Evolutionary conservation across 2,797 vertebrate genomes (phyloP), one percentile per base, ranked within the genome.

Genomic region (Hirundo rustica): DNA sequence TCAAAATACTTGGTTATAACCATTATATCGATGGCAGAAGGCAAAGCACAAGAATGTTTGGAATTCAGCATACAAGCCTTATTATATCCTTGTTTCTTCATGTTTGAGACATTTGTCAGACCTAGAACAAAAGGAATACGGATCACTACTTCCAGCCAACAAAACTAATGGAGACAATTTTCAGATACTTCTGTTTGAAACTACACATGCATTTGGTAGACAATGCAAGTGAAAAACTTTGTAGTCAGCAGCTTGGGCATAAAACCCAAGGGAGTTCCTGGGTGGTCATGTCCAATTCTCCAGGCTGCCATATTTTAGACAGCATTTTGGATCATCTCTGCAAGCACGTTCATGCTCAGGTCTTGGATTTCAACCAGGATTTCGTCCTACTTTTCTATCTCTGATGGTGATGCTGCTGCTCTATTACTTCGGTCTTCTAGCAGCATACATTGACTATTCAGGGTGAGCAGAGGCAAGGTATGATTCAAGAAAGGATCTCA

Each of bases 171-270:
- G 45, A 91, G 22, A 22, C 48, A 13, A 36, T 75, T 91, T 96
- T 88, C 70, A 88, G 38, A 92, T 75, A 93, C 38, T 88, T 72
- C 16, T 25, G 11, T 75, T 93, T 72, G 57, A 76, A 92, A 57
- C 57, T 89, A 62, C 61, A 77, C 19, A 62, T 53, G 38, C 29
- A 65, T 91, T 94, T 86, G 16, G 34, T 71, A 82, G 61, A 92
- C 74, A 93, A 85, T 58, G 32, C 42, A 93, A 85, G n/a, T 21
- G 10, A 77, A 92, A 70, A 65, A 10, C 61, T 91, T 80, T 47
- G 42, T 67, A 85, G 66, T 53, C 80, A 62, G 32, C 44, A 78
- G 38, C 25, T 47, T 42, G 16, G 19, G 32, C 26, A 62, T 68
- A 81, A 88, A 83, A 48, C 58, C n/a, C 67, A 48, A 72, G 58